Base-by-base conservation (phyloP, 2,888 invertebrate species). In the Anaspis maculata region DNA sequence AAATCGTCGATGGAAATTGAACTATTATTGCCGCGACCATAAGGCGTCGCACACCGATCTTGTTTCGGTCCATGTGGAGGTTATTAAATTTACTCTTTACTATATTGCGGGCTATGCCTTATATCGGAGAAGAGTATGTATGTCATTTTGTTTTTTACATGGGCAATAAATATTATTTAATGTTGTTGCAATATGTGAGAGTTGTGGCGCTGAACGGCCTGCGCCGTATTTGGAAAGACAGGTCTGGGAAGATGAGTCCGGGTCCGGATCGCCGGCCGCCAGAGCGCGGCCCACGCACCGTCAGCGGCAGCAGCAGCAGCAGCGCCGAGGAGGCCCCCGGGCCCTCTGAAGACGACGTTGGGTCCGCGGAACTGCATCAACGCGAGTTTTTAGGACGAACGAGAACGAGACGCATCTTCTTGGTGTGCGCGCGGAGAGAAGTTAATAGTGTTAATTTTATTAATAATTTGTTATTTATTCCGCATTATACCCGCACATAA, bases 131-230 rank as follows among this genome's bases (percentile, higher is more conserved):
- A 37, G 25, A 22, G 29, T n/a, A n/a, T 19, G 47, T 49, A 45
- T 54, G 54, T 54, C 53, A 53, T 52, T 57, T 55, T 51, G 49
- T 53, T 56, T 55, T 53, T 54, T 53, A 50, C 51, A 43, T 45
- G 34, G 42, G 54, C 48, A 56, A 58, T 58, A 58, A 58, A 58
- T 56, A 57, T 55, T 54, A 54, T 57, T 57, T 57, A 57, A 55
- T 52, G 57, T 54, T 54, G 55, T 51, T 54, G 56, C 55, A 55
- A 54, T 54, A 53, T 49, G 51, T 46, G 52, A 48, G 52, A 52
- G 51, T 47, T 44, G 54, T 51, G 53, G 52, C 49, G 52, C 48
- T 53, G 50, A 42, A 44, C 49, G 48, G 19, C 37, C 44, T 51
- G 44, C 45, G 42, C 57, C 57, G 49, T 56, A 57, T 56, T 57